Evolutionary conservation across 1,140 invertebrate species (phyloP).

Genomic region (Odontomachus brunneus): DNA sequence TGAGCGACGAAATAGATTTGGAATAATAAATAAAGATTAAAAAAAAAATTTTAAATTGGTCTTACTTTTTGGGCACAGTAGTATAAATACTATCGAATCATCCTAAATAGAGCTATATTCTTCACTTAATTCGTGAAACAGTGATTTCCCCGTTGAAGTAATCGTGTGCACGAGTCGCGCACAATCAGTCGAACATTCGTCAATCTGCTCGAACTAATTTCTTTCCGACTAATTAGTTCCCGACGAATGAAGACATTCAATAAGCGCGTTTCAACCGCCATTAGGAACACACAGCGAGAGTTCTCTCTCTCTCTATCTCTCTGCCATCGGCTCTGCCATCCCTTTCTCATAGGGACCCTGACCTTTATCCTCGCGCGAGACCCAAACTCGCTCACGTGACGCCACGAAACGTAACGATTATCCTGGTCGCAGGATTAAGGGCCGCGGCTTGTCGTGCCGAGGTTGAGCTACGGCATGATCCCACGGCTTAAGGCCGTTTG

Average conservation of each 20-base stretch:
- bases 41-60: too few relatives aligned
- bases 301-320: too few relatives aligned
- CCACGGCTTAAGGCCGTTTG: conserved; percentile 68
- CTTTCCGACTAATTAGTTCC: background rate
- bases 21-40: too few relatives aligned
- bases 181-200: background rate
- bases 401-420: conserved; percentile 64
- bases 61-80: too few relatives aligned
- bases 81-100: too few relatives aligned
- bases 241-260: conserved; percentile 1
- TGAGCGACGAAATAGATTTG: too few relatives aligned
- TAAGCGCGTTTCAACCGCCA: background rate
- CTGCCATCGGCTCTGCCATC: too few relatives aligned
- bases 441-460: conserved; percentile 59
- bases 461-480: conserved; percentile 67
- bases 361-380: conserved; percentile 46
- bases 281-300: background rate
- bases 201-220: too few relatives aligned
- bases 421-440: conserved; percentile 73
- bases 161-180: too few relatives aligned
- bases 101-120: too few relatives aligned
- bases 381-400: conserved; percentile 29
- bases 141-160: too few relatives aligned
- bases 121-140: too few relatives aligned
- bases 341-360: conserved; percentile 36